A percentile compares a stretch with the other conserved stretches of the same genome.
Conservation (phyloP, 2,888 invertebrate species). For the Agrenia bidenticulata region DNA sequence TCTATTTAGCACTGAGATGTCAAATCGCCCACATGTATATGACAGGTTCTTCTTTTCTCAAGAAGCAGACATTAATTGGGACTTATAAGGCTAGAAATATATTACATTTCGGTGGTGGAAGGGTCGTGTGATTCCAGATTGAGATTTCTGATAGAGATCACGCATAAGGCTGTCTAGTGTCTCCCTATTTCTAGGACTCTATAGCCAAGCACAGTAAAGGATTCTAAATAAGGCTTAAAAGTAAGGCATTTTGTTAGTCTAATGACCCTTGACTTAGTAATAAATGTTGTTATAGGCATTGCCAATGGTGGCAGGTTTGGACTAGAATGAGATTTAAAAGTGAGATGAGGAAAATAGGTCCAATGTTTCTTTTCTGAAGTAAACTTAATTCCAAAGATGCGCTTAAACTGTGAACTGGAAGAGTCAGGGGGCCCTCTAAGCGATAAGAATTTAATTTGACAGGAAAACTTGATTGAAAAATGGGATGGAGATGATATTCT, state of each 20-base stretch:
- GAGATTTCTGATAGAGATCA: constrained; percentile 18
- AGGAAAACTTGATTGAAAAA: constrained; percentile 42
- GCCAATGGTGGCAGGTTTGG: too few species aligned
- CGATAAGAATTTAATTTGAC: constrained; percentile 43
- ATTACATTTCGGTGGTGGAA: neutral
- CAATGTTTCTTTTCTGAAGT: too few species aligned
- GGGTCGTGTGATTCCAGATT: constrained; percentile 12
- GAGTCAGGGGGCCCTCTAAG: constrained; percentile 2
- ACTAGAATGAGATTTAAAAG: too few species aligned
- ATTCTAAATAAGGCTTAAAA: too few species aligned
- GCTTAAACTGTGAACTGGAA: too few species aligned
- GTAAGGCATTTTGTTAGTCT: too few species aligned
- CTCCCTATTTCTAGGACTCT: too few species aligned
- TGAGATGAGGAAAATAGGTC: too few species aligned
- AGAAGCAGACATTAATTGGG: constrained; percentile 35
- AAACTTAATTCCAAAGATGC: too few species aligned
- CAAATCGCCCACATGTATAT: constrained; percentile 30
- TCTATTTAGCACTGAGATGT: constrained; percentile 30
- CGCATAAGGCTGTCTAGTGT: constrained; percentile 2
- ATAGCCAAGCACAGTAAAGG: too few species aligned
- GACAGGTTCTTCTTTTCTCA: constrained; percentile 26
- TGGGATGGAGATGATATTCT: constrained; percentile 36
- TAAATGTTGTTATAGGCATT: too few species aligned
- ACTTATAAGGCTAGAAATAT: constrained; percentile 26
- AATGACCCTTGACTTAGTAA: too few species aligned